phyloP scores from a whole-genome alignment of 2,113 vertebrate genomes.

The Phyllopteryx taeniolatus region DNA sequence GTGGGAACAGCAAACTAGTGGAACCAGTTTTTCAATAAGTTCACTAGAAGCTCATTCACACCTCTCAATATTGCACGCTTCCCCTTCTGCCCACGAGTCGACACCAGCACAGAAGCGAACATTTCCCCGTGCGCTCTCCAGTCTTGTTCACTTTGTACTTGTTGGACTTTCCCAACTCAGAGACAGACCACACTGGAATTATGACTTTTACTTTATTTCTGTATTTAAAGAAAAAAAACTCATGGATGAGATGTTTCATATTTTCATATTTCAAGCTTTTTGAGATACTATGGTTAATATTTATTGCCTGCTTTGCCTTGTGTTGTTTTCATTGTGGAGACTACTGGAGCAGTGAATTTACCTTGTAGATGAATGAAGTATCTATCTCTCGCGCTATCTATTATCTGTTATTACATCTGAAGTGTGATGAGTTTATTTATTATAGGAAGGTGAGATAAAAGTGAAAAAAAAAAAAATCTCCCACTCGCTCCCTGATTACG shows the following conservation, averaged over 20 bases:
- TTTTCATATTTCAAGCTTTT: neutral
- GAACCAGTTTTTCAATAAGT: too few relatives aligned
- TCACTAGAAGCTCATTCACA: too few relatives aligned
- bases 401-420: neutral
- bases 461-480: slow-evolving; percentile 23
- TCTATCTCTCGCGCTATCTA: neutral
- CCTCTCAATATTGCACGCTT: too few relatives aligned
- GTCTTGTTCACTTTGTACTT: too few relatives aligned
- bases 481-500: slow-evolving; percentile 43
- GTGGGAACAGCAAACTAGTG: too few relatives aligned
- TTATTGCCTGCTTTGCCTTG: neutral
- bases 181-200: neutral
- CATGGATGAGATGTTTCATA: neutral
- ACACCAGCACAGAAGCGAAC: too few relatives aligned
- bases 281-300: too few relatives aligned
- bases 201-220: neutral
- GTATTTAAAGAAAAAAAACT: too few relatives aligned
- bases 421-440: neutral
- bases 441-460: slow-evolving; percentile 10
- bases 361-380: neutral
- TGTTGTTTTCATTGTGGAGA: too few relatives aligned
- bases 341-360: neutral
- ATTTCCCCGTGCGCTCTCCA: too few relatives aligned
- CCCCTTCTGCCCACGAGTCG: too few relatives aligned
- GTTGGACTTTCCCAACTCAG: too few relatives aligned